Conservation (phyloP, 2,113 vertebrate genomes). For the Montifringilla adamsi region DNA sequence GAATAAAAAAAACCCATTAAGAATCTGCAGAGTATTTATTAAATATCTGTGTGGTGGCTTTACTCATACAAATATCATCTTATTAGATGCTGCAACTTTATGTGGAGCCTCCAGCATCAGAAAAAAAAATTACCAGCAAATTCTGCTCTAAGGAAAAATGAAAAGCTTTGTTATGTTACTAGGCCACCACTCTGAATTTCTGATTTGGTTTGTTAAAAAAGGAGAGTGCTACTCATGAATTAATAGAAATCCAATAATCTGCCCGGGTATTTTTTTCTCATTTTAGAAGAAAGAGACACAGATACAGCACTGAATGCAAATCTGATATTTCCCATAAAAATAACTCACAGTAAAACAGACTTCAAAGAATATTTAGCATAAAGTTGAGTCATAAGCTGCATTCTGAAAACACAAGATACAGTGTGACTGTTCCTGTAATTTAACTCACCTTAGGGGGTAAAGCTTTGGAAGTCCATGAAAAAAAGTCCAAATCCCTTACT, state of each 20-base stretch:
- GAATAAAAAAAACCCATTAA: neutral
- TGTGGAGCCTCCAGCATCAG: neutral
- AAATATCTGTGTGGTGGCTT: neutral
- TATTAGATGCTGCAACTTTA: neutral
- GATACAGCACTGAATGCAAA: neutral
- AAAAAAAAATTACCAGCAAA: neutral
- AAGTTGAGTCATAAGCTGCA: conserved; percentile 37
- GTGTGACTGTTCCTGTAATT: conserved; percentile 74
- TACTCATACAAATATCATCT: neutral
- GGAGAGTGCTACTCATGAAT: neutral
- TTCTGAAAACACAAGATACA: conserved; percentile 58
- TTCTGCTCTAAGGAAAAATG: neutral
- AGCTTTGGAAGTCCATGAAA: conserved; percentile 95
- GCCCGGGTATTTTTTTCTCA: neutral
- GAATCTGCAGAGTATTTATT: neutral
- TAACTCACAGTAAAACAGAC: neutral
- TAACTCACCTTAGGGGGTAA: conserved; percentile 93
- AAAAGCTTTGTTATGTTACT: neutral
- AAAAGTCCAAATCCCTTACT: conserved; percentile 95
- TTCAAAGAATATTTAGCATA: conserved; percentile 8
- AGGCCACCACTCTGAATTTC: neutral
- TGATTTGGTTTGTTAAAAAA: neutral
- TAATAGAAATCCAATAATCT: neutral
- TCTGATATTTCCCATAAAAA: neutral
- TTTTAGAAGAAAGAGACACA: neutral